Evolutionary conservation across 2,113 vertebrate species (phyloP).

Genomic region (Phrynosoma blainvillii): DNA sequence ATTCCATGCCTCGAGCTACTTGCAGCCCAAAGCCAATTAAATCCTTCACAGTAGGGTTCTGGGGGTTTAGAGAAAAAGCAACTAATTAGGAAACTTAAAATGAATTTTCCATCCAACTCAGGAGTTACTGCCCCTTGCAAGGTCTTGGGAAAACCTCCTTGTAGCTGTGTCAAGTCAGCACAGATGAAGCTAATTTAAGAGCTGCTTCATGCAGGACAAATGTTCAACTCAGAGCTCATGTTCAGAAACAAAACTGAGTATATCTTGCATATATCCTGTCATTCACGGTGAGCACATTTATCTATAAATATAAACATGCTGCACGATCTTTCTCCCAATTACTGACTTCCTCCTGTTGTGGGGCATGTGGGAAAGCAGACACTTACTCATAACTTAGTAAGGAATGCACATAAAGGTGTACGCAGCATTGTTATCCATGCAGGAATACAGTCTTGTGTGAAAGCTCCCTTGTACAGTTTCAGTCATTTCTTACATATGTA

Average conservation of each 20-base stretch:
- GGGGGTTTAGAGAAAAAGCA: background rate
- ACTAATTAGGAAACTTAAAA: background rate
- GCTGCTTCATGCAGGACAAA: slow-evolving; percentile 5
- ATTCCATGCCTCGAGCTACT: slow-evolving; percentile 95
- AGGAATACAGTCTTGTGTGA: background rate
- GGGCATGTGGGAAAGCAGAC: background rate
- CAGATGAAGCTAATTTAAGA: slow-evolving; percentile 15
- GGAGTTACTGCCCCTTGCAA: slow-evolving; percentile 6
- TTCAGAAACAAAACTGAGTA: background rate
- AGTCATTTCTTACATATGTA: background rate
- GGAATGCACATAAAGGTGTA: background rate
- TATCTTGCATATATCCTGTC: background rate
- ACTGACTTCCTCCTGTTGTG: background rate
- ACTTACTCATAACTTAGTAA: background rate
- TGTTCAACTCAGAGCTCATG: background rate
- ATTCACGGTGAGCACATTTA: background rate
- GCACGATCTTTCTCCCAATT: background rate
- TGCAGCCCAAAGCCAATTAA: slow-evolving; percentile 94
- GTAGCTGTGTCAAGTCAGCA: background rate
- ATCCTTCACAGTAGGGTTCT: slow-evolving; percentile 96
- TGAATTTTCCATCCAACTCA: background rate
- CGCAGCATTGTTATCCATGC: background rate
- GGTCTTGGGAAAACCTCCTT: background rate
- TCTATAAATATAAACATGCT: background rate
- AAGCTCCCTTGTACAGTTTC: background rate